These are phyloP conservation scores for Bombylius discolor DNA, from an alignment of 2,888 invertebrate species.

Conservation along the genomic window DNA sequence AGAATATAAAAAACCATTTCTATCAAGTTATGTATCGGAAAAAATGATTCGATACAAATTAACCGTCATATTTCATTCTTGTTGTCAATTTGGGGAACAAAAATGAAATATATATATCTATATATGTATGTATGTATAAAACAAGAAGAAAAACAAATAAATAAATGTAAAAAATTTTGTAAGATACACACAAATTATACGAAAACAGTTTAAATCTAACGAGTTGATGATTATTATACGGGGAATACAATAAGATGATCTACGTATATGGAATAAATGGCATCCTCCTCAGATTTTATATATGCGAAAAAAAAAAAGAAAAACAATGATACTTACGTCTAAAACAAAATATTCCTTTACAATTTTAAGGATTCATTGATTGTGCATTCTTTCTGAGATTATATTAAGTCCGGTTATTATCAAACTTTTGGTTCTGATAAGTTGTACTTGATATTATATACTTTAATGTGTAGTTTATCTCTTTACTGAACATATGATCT, in stretches of 20 bases:
- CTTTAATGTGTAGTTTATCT: too few relatives aligned
- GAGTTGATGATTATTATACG: conserved; percentile 9
- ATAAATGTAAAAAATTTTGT: background rate
- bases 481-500: too few relatives aligned
- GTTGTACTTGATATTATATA: background rate
- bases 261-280: too few relatives aligned
- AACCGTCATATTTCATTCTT: conserved; percentile 18
- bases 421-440: background rate
- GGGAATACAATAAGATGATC: too few relatives aligned
- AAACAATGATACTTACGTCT: background rate
- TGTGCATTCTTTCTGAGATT: background rate
- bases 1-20: background rate
- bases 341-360: conserved; percentile 1
- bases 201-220: conserved; percentile 4
- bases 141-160: background rate
- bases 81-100: conserved; percentile 15
- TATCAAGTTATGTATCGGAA: conserved; percentile 11
- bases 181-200: background rate
- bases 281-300: too few relatives aligned
- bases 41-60: conserved; percentile 19
- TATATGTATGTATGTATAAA: background rate
- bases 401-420: too few relatives aligned
- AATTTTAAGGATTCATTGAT: conserved; percentile 10
- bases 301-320: background rate
- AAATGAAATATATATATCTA: background rate